phyloP scores from a whole-genome alignment of 64 coral and sea anemone species.

The Stylophora pistillata region DNA sequence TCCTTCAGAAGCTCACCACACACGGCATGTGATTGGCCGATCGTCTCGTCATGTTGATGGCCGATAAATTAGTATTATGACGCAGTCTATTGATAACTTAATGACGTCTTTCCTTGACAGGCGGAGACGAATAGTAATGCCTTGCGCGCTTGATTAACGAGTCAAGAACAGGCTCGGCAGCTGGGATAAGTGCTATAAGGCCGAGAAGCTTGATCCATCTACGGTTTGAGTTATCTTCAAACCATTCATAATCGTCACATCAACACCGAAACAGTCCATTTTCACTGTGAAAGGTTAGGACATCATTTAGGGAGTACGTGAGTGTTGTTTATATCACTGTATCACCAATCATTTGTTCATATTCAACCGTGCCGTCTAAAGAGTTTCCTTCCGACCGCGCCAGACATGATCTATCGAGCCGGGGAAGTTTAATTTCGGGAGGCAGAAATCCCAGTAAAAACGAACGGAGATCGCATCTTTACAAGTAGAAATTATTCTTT shows the following conservation, averaged over 20 bases:
- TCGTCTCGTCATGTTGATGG: constrained; percentile 56
- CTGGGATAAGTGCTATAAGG: not conserved
- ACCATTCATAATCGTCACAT: constrained; percentile 44
- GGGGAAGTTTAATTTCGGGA: not conserved
- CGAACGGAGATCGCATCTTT: not conserved
- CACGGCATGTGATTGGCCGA: constrained; percentile 46
- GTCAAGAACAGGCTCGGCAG: constrained; percentile 11
- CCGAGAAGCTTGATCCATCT: not conserved
- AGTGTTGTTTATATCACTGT: constrained; percentile 26
- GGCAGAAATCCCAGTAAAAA: not conserved
- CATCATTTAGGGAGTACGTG: constrained; percentile 26
- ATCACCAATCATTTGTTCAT: constrained; percentile 15
- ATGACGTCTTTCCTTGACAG: constrained; percentile 83
- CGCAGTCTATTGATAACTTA: constrained; percentile 77
- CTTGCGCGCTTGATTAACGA: constrained; percentile 24
- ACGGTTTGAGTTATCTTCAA: constrained; percentile 57
- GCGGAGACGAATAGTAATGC: constrained; percentile 59
- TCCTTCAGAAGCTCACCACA: constrained; percentile 58
- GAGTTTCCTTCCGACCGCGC: constrained; percentile 20
- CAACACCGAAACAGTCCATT: not conserved
- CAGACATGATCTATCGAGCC: constrained; percentile 64
- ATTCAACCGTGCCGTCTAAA: constrained; percentile 25
- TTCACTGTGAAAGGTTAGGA: constrained; percentile 17
- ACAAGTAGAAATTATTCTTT: not conserved
- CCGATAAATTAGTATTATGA: constrained; percentile 81